These are phyloP conservation scores for Himalopsyche anomala DNA, from an alignment of 2,888 invertebrate species.

Conservation along the genomic window DNA sequence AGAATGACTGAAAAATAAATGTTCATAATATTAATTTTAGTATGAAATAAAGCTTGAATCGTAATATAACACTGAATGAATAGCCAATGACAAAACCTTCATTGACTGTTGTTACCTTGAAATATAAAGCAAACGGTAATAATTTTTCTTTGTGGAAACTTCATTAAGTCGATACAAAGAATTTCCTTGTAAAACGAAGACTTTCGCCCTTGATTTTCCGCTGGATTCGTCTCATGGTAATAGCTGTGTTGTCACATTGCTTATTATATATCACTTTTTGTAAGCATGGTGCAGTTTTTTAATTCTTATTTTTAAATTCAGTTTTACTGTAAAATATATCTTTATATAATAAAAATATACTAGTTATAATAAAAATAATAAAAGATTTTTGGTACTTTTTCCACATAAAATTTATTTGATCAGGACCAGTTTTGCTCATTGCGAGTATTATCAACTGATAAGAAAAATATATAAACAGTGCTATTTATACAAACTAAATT, in stretches of 20 bases:
- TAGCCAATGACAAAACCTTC: not conserved
- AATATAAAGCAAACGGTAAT: not conserved
- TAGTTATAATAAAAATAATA: no score
- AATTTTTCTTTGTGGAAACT: conserved; percentile 12
- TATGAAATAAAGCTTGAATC: no score
- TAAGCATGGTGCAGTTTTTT: no score
- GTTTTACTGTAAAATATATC: not conserved
- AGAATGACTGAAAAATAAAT: no score
- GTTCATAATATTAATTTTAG: no score
- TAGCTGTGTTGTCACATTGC: not conserved
- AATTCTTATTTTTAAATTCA: not conserved
- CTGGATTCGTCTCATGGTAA: not conserved
- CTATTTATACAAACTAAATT: no score
- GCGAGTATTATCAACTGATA: no score
- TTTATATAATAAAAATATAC: no score
- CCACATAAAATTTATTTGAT: no score
- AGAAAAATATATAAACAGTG: no score
- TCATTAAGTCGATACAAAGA: conserved; percentile 7
- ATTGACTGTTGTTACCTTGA: not conserved
- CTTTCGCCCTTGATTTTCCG: not conserved
- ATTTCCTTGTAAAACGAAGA: not conserved
- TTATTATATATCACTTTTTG: not conserved
- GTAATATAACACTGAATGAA: not conserved
- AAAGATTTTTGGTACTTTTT: no score
- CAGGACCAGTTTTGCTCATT: no score